Evolutionary conservation across 2,113 vertebrate genomes (phyloP), one percentile per base, ranked within the genome.

Genomic region (Chlorocebus sabaeus): DNA sequence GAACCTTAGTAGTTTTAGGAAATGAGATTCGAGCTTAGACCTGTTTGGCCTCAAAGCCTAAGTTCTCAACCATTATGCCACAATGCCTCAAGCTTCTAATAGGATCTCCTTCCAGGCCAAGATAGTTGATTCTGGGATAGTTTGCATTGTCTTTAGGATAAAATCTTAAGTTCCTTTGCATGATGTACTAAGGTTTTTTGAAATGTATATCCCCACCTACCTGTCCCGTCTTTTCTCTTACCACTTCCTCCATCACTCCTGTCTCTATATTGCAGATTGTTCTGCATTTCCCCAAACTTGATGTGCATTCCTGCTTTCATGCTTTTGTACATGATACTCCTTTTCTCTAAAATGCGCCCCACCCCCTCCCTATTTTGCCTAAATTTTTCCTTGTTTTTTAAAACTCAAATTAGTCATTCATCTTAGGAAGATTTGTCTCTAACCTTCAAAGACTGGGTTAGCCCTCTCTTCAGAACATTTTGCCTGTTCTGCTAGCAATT

Each of bases 81-180:
- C 17, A 93, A 0, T 90, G 43, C 57, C 59, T 95, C 32, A 89
- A 32, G 30, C 40, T 89, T 81, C 64, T 90, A 81, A 87, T 84
- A 81, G 11, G 16, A 72, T 83, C 38, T 68, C 14, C 38, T 89
- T 95, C 22, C 1, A 70, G 32, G 38, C 25, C 83, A 78, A 61
- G 32, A 73, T 89, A 95, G 45, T 89, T 95, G n/a, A 91, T 94
- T 93, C 23, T 94, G 40, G 32, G 17, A 25, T 93, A 89, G 52
- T 59, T 91, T 68, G 27, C 27, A 78, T 50, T 93, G 38, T 92
- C 43, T 88, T 88, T 89, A 89, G 52, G 59, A 57, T 85, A 93
- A 97, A 78, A 82, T 87, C 3, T 52, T 52, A 90, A 94, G 64
- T 43, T 94, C 32, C 55, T 79, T 96, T 94, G 4, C 12, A 40